A percentile compares a stretch with the other conserved stretches of the same genome.
Conservation (phyloP, 2,888 invertebrate species). For the Lomographa bimaculata region DNA sequence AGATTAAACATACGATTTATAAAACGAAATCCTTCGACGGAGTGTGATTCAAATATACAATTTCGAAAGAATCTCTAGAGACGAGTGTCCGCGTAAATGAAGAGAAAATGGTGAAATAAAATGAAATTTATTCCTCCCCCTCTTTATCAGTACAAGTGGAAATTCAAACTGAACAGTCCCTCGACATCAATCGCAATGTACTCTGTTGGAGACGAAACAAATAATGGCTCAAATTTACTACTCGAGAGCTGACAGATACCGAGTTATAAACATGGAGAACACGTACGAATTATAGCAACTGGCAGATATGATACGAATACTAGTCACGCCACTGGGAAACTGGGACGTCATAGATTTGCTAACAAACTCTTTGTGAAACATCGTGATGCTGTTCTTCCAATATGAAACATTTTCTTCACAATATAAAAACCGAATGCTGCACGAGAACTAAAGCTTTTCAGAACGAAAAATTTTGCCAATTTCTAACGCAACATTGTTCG, state of each 20-base stretch:
- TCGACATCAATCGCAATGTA: conserved; percentile 20
- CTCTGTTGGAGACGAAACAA: conserved; percentile 14
- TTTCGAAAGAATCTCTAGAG: conserved; percentile 12
- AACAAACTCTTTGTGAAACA: conserved; percentile 34
- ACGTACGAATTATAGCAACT: conserved; percentile 37
- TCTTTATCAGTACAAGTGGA: conserved; percentile 21
- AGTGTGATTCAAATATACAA: conserved; percentile 5
- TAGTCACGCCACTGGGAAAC: conserved; percentile 38
- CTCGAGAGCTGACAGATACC: conserved; percentile 4
- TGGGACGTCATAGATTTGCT: conserved; percentile 43
- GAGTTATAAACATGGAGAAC: conserved; percentile 17
- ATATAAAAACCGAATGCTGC: conserved; percentile 2
- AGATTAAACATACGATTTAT: not conserved
- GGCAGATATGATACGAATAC: conserved; percentile 38
- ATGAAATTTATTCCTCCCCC: conserved; percentile 15
- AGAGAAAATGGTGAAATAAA: conserved; percentile 15
- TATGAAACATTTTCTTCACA: conserved; percentile 3
- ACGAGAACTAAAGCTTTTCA: not conserved
- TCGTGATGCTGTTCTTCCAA: conserved; percentile 7
- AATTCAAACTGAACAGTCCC: conserved; percentile 24
- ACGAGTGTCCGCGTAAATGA: conserved; percentile 13
- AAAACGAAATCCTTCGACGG: conserved; percentile 1
- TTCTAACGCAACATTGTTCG: conserved; percentile 8
- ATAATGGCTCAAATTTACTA: conserved; percentile 16
- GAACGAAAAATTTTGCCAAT: conserved; percentile 2